Base-by-base conservation (phyloP, 1,140 invertebrate species). In the Eubasilissa regina region DNA sequence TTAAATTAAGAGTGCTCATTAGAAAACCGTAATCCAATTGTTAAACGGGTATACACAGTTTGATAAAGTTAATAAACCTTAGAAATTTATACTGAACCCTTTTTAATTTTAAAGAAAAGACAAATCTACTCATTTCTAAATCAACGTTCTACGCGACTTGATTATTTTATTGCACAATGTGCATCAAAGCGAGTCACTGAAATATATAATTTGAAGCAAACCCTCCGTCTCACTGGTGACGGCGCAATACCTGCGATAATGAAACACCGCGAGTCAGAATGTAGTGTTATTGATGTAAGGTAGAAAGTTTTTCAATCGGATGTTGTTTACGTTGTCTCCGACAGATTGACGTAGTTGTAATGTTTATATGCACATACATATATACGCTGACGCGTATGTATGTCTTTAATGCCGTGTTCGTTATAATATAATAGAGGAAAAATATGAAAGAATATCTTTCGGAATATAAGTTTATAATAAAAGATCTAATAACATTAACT, bases 121-220 rank as follows among this genome's bases (percentile, higher is more conserved):
- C 7, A 58, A 58, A 58, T 58, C 17, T 17, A 13, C 9, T 6
- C n/a, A 56, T 56, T 56, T 56, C 15, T 8, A 58, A 58, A 58
- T 15, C 17, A 7, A 58, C 17, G 13, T 58, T 15, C 9, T 19
- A 58, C 55, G 55, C 55, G 55, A 58, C 55, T n/a, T 19, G 17
- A 58, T 58, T 58, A 58, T 21, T 58, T 21, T 21, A 58, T 58
- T 4, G 55, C 55, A 58, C 55, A 15, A 58, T 58, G 55, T 58
- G 55, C 55, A 58, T 19, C 55, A 21, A 58, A 21, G 55, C 55
- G 17, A 21, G 21, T 58, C 17, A 21, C 8, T 19, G 55, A 58
- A 21, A 58, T 19, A 11, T 58, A 58, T 58, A 58, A 58, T 58
- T 21, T 58, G 17, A 58, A 58, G 11, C 55, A 58, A 58, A 19